These are phyloP conservation scores for Crambe crambe DNA, from an alignment of 37 sponge, comb jelly and placozoan genomes.

Conservation along the genomic window DNA sequence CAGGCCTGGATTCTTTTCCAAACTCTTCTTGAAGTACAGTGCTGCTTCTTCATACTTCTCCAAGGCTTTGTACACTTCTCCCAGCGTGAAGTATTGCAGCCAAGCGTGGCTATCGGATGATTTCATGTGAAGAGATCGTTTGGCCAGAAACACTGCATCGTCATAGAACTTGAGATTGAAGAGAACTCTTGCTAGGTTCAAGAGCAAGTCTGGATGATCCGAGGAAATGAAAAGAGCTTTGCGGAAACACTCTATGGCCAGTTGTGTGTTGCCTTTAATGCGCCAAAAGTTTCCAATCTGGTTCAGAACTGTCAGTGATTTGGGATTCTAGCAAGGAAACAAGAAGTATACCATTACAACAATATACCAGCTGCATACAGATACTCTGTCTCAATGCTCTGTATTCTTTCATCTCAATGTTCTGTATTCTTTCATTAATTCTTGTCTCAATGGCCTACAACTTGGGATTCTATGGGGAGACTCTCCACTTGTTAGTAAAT, in stretches of 20 bases:
- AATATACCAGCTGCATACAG: too few species aligned
- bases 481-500: too few species aligned
- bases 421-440: too few species aligned
- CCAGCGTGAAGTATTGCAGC: constrained; percentile 88
- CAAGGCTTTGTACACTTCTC: constrained; percentile 75
- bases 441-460: too few species aligned
- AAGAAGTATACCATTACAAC: too few species aligned
- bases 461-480: too few species aligned
- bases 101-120: constrained; percentile 61
- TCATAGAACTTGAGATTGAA: constrained; percentile 73
- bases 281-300: constrained; percentile 92
- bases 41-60: constrained; percentile 74
- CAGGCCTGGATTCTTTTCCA: constrained; percentile 76
- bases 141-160: constrained; percentile 72
- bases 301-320: constrained; percentile 64
- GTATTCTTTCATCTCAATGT: too few species aligned
- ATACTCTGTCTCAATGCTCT: too few species aligned
- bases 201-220: constrained; percentile 74
- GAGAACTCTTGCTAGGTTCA: constrained; percentile 85
- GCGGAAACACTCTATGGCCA: constrained; percentile 87
- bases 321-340: constrained; percentile 26
- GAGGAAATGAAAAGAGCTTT: constrained; percentile 69
- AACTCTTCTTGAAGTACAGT: constrained; percentile 63
- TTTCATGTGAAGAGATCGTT: constrained; percentile 69
- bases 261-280: constrained; percentile 79